Percentiles rank a stretch among this genome's conserved stretches.
Conservation (phyloP, 2,888 invertebrate species). For the Lysandra bellargus region DNA sequence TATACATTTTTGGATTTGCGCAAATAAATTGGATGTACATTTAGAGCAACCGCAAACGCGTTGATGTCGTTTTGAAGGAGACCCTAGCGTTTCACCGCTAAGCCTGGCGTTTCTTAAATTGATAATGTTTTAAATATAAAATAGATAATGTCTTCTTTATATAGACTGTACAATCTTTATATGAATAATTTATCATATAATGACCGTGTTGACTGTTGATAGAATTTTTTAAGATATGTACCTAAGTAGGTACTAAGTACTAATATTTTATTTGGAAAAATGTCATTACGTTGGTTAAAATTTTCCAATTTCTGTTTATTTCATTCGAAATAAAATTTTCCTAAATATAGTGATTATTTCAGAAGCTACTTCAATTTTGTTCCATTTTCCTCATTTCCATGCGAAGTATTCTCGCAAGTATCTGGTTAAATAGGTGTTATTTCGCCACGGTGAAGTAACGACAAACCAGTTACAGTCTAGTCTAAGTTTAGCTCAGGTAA, state of each 20-base stretch:
- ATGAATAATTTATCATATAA: too few relatives aligned
- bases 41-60: neutral
- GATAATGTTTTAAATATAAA: too few relatives aligned
- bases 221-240: too few relatives aligned
- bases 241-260: too few relatives aligned
- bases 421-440: constrained; percentile 15
- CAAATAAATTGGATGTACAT: neutral
- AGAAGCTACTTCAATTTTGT: neutral
- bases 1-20: too few relatives aligned
- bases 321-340: too few relatives aligned
- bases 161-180: too few relatives aligned
- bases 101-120: neutral
- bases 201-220: too few relatives aligned
- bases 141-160: too few relatives aligned
- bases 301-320: too few relatives aligned
- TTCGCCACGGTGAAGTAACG: neutral
- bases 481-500: constrained; percentile 28
- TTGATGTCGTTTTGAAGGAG: neutral
- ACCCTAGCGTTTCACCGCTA: neutral
- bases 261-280: too few relatives aligned
- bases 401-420: neutral
- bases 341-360: neutral
- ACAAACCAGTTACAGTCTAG: constrained; percentile 23
- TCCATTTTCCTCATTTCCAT: constrained; percentile 17
- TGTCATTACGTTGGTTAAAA: too few relatives aligned